Base-by-base conservation (phyloP, 2,113 vertebrate genomes). In the Typhlomys cinereus region DNA sequence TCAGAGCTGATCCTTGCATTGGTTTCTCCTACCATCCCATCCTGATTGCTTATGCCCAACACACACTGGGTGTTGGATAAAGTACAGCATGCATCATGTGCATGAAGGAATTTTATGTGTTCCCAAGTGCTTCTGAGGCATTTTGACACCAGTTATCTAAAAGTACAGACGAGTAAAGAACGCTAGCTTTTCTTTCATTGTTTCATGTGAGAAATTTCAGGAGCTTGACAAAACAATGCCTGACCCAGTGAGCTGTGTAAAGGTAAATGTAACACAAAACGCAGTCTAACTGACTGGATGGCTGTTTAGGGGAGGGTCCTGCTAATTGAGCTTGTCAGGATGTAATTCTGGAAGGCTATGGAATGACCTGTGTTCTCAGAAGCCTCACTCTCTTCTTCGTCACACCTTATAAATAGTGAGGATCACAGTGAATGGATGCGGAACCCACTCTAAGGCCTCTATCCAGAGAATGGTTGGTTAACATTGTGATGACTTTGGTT, bases 31-130 rank as follows among this genome's bases (percentile, higher is more conserved):
- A 10, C 27, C 34, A 57, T 59, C 39, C 62, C 69, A 14, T 0
- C 46, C 67, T 57, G 27, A 29, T 18, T 11, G 11, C 48, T 39
- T 29, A 9, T n/a, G n/a, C 1, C 0, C 54, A n/a, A 39, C 2
- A 0, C 3, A 12, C 0, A 0, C n/a, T 0, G 8, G 8, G 39
- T 14, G 78, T 5, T 44, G 41, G n/a, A n/a, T n/a, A n/a, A 81
- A 3, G 27, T 21, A 18, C 41, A 64, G 17, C 1, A 0, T 10
- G 7, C 11, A 29, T 4, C 6, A 0, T 10, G 6, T 3, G 50
- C 25, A 2, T 2, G 59, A 17, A 14, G 5, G 29, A 27, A 25
- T 2, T 1, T 17, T 34, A 0, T 11, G 34, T 21, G 21, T 4
- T 66, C 69, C 44, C 73, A n/a, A 21, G 34, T 20, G 11, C n/a